Base-by-base conservation (phyloP, 2,113 vertebrate species). In the Anolis carolinensis region DNA sequence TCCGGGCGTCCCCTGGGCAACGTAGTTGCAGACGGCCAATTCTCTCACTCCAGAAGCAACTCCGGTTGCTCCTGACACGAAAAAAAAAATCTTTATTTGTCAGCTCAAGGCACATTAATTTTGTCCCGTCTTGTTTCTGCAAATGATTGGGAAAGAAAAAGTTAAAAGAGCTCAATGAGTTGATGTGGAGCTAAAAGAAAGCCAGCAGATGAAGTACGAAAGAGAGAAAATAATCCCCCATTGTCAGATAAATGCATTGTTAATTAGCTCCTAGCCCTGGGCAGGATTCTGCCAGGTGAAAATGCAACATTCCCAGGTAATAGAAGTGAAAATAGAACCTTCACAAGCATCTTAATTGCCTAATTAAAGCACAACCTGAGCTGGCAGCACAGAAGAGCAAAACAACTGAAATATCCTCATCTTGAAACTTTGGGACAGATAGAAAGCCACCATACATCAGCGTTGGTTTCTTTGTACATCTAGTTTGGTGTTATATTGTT, bases 221-320 rank as follows among this genome's bases (percentile, higher is more conserved):
- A 68, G 48, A 55, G 27, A 52, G 36, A 7, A 16, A 18, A 67
- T 23, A 72, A 25, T 23, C n/a, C 52, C 68, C 5, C 88, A 71
- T 44, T 77, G 9, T 1, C 30, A 18, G 67, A 44, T 18, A 23
- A 59, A 23, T 68, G 32, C 25, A 4, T n/a, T n/a, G 0, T 75
- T 81, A 78, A 39, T 32, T 62, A 7, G 74, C 48, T 18, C 77
- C 39, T 25, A 39, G n/a, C 3, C 11, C 7, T 6, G 59, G 20
- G 6, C 52, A 74, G 0, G 0, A 67, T 36, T 86, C 0, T 0
- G 36, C 50, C 86, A 90, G 44, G 79, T 2, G 18, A 2, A 88
- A 86, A 63, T n/a, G 5, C 62, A 77, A 84, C 59, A 16, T 72
- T 44, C 39, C 39, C 63, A 25, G 3, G 71, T 79, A 52, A 79